A percentile compares a stretch with the other conserved stretches of the same genome.
Evolutionary conservation across 2,113 vertebrate genomes (phyloP).

Genomic region (Dinomys branickii): DNA sequence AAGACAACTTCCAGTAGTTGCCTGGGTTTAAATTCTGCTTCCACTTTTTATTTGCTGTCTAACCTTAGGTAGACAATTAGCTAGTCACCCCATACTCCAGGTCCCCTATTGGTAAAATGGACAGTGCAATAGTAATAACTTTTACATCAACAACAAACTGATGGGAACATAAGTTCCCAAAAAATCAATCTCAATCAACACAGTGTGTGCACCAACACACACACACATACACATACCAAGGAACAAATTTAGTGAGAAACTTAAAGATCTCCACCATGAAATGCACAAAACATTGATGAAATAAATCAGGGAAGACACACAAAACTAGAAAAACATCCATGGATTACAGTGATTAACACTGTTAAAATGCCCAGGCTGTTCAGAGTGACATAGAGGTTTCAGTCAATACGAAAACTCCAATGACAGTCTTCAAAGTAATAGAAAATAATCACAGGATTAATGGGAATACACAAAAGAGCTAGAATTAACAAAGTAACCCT

Average conservation of each 20-base stretch:
- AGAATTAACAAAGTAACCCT: neutral
- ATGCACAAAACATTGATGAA: neutral
- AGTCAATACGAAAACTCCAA: neutral
- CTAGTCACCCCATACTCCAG: neutral
- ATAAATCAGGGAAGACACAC: neutral
- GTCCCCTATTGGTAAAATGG: neutral
- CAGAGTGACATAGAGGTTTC: neutral
- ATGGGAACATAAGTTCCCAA: neutral
- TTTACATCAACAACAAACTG: neutral
- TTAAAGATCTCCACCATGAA: neutral
- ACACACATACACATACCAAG: neutral
- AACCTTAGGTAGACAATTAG: neutral
- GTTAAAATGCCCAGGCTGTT: neutral
- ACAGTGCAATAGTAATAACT: neutral
- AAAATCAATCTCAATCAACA: neutral
- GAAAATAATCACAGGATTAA: neutral
- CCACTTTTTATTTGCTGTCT: neutral
- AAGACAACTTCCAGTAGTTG: neutral
- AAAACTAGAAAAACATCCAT: neutral
- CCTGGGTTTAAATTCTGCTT: neutral
- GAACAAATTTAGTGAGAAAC: neutral
- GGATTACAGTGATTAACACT: neutral
- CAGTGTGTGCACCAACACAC: too few relatives aligned
- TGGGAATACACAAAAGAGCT: too few relatives aligned
- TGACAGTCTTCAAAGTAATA: neutral